Evolutionary conservation across 2,113 vertebrate genomes (phyloP), one percentile per base, ranked within the genome.

Genomic region (Halcyon senegalensis): DNA sequence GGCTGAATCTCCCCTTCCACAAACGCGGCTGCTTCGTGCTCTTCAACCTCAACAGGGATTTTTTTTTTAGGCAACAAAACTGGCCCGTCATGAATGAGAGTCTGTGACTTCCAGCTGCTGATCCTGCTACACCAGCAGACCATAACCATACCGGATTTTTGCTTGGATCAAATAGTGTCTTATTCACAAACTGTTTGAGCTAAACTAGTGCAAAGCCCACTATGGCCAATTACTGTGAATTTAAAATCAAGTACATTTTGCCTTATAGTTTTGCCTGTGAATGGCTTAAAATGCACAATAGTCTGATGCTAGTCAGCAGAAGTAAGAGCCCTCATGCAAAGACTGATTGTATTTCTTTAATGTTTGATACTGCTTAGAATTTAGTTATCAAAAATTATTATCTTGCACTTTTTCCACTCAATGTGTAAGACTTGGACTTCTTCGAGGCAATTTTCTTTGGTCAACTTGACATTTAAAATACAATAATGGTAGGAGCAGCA

Each of bases 251-350:
- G 30, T 6, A 6, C 33, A 27, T 63, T 83, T 72, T 37, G 9
- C 31, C 46, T 76, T 5, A 39, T 7, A 31, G 13, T 27, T 82
- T 48, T 73, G 17, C 16, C 33, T 53, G 37, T 11, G 39, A 90
- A 64, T 5, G 7, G n/a, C 13, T 53, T 28, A 51, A 69, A 3
- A 19, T 0, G 12, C 6, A 11, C 3, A 73, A 39, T 4, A 76
- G 46, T 1, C 20, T 0, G n/a, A 21, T 3, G 8, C 19, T 17
- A 50, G 18, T 25, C n/a, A 60, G 33, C 35, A 56, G 13, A 62
- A 25, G 4, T 16, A 53, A 60, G 44, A 81, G 64, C 11, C 28
- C 33, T 67, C 13, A 8, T 12, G 20, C 28, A 50, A 81, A 78
- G 18, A 60, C 0, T 27, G 17, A 43, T 33, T 48, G 5, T 4